phyloP scores from a whole-genome alignment of 2,888 invertebrate genomes.

The Drosophila tripunctata region DNA sequence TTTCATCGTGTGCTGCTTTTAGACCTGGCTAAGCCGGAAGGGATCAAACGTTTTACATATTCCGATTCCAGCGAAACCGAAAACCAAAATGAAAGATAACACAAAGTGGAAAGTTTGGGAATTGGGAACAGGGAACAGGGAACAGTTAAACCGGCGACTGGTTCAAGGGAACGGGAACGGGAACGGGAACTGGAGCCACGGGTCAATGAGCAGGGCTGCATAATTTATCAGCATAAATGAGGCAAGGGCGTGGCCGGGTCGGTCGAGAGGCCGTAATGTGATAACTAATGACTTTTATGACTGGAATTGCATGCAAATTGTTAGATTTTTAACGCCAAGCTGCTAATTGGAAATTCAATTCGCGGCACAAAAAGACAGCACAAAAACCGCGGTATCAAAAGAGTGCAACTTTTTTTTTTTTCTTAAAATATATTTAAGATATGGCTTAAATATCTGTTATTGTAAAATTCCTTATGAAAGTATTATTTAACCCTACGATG shows the following conservation, averaged over 20 bases:
- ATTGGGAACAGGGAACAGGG: neutral
- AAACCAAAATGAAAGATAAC: conserved; percentile 37
- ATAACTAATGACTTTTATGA: conserved; percentile 53
- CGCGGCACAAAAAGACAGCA: neutral
- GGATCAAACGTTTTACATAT: conserved; percentile 74
- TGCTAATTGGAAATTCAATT: conserved; percentile 56
- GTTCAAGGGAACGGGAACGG: neutral
- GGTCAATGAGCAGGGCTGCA: conserved; percentile 60
- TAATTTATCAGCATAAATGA: conserved; percentile 65
- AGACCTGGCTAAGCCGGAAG: conserved; percentile 70
- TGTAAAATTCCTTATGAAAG: too few relatives aligned
- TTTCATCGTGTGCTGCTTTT: conserved; percentile 60
- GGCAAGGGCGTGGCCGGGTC: conserved; percentile 32
- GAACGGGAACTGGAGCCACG: conserved; percentile 10
- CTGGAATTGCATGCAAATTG: conserved; percentile 66
- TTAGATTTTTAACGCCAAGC: conserved; percentile 35
- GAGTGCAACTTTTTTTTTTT: neutral
- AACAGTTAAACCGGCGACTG: neutral
- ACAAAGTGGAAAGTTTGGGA: neutral
- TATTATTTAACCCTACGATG: too few relatives aligned
- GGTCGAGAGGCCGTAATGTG: conserved; percentile 32
- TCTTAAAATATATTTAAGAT: too few relatives aligned
- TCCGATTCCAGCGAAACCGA: conserved; percentile 29
- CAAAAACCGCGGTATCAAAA: neutral
- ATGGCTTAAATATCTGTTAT: too few relatives aligned